Evolutionary conservation across 2,113 vertebrate species (phyloP).

Genomic region (Gobius niger): DNA sequence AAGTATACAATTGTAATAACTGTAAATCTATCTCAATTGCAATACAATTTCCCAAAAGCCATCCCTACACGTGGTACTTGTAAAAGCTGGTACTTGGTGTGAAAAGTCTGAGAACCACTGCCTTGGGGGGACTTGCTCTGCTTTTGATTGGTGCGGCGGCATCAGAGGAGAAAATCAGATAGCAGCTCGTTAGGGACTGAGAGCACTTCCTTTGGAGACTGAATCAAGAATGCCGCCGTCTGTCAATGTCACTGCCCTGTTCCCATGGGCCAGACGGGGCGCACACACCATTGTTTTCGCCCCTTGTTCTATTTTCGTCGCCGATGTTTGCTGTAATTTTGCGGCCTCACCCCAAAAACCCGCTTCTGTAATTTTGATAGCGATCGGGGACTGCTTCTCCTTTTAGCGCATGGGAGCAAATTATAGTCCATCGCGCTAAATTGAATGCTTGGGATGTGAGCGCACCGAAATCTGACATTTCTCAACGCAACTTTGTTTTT

Average conservation of each 20-base stretch:
- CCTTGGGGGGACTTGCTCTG: background rate
- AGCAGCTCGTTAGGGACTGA: conserved; percentile 37
- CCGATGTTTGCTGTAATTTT: conserved; percentile 70
- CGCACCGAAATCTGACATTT: conserved; percentile 65
- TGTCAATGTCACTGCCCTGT: conserved; percentile 32
- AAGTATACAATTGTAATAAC: too few species aligned
- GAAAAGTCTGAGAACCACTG: too few species aligned
- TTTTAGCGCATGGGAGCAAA: conserved; percentile 70
- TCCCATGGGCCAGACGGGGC: conserved; percentile 48
- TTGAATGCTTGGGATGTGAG: conserved; percentile 57
- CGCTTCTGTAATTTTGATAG: conserved; percentile 68
- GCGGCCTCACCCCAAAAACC: conserved; percentile 63
- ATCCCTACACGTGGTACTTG: too few species aligned
- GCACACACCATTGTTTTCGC: conserved; percentile 59
- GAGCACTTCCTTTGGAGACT: conserved; percentile 63
- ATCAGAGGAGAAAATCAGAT: conserved; percentile 70
- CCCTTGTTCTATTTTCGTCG: conserved; percentile 65
- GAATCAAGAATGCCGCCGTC: conserved; percentile 48
- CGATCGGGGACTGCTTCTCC: conserved; percentile 50
- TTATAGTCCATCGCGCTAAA: conserved; percentile 70
- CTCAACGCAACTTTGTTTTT: conserved; percentile 49
- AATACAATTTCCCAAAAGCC: too few species aligned
- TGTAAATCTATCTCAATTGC: too few species aligned
- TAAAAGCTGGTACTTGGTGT: too few species aligned
- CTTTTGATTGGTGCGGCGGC: conserved; percentile 5